These are phyloP conservation scores for Aricia artaxerxes DNA, from an alignment of 2,888 invertebrate species.

Conservation along the genomic window DNA sequence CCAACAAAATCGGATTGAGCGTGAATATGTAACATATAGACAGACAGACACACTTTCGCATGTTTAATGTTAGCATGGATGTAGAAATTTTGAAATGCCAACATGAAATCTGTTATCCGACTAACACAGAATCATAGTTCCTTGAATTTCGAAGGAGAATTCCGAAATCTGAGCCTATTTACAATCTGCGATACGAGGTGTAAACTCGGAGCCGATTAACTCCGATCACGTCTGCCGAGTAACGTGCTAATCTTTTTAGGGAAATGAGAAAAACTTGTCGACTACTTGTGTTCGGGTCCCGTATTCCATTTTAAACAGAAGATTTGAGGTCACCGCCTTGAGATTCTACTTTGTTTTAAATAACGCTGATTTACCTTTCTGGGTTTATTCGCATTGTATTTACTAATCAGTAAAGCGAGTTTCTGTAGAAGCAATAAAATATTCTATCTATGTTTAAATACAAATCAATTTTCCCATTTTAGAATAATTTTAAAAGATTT, in stretches of 20 bases:
- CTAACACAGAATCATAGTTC: background rate
- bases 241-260: constrained; percentile 37
- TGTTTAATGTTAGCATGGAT: too few species aligned
- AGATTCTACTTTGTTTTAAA: background rate
- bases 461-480: too few species aligned
- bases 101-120: background rate
- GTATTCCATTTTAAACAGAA: background rate
- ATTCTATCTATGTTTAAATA: too few species aligned
- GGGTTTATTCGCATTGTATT: background rate
- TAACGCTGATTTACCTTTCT: background rate
- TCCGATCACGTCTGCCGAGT: constrained; percentile 33
- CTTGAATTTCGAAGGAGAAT: background rate
- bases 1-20: too few species aligned
- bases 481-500: too few species aligned
- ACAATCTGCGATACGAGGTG: constrained; percentile 8
- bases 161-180: constrained; percentile 17
- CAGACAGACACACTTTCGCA: too few species aligned
- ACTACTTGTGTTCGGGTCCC: constrained; percentile 25
- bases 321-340: background rate
- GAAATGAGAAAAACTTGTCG: constrained; percentile 35
- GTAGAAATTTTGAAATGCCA: too few species aligned
- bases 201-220: constrained; percentile 26
- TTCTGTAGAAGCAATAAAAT: too few species aligned
- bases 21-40: too few species aligned
- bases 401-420: too few species aligned